Base-by-base conservation (phyloP, 64 coral and sea anemone genomes). In the Catalaphyllia jardinei region DNA sequence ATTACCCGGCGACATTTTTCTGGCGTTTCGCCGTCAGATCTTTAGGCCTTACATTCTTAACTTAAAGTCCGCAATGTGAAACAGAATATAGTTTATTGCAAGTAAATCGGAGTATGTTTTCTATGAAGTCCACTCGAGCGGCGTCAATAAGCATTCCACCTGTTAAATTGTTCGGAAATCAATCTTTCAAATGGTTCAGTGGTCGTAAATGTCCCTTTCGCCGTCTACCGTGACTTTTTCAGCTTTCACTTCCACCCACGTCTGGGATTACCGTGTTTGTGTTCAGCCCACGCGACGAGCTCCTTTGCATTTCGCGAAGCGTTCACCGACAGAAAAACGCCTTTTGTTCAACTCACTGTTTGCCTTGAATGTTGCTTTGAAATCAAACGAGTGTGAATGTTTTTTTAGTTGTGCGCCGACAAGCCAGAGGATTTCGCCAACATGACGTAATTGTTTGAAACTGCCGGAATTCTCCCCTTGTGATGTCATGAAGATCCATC, bases 361-460 rank as follows among this genome's bases (percentile, higher is more conserved):
- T 27, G 64, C 38, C 65, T 84, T 84, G 81, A 84, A 84, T 50
- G 81, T 84, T 50, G 81, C 81, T 84, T 51, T 84, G 35, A 62
- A 62, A 2, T 31, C 28, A 18, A 65, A 4, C 17, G n/a, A 46
- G 33, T 71, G 33, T 49, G 63, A 69, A 69, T 84, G 62, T 84
- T 69, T 71, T 42, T 84, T 4, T n/a, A 12, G 22, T 78, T 25
- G 12, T 57, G 76, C 15, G 81, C 62, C 33, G 63, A 69, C 63
- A 50, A 84, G 81, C 24, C 10, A 20, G 60, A 18, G 62, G 38
- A 84, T 69, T 84, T 84, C 81, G 35, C 81, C 62, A 22, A 31
- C 35, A 84, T 84, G 81, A 84, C 81, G 81, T 84, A 84, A 84
- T 84, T 84, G 81, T 84, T 84, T 84, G 61, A 50, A 84, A 71